Conservation (phyloP, 2,888 invertebrate genomes). For the Uropetala carovei region DNA sequence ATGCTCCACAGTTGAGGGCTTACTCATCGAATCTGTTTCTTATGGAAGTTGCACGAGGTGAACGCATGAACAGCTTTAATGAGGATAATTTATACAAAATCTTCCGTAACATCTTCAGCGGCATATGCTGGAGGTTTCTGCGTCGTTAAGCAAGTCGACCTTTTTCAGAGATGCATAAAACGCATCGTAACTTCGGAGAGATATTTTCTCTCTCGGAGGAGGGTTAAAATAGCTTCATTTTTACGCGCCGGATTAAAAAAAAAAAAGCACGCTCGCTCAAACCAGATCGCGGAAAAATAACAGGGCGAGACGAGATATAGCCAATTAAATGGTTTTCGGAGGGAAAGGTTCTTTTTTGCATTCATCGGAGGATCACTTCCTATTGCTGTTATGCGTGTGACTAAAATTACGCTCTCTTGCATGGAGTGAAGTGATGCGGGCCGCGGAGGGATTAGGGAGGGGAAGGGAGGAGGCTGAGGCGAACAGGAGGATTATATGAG, state of each 20-base stretch:
- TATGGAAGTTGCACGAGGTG: background rate
- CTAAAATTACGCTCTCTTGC: too few species aligned
- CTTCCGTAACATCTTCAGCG: background rate
- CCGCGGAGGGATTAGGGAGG: too few species aligned
- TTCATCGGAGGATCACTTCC: too few species aligned
- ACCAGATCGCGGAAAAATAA: background rate
- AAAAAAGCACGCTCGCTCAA: background rate
- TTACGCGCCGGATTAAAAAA: background rate
- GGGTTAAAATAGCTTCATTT: background rate
- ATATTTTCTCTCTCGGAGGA: background rate
- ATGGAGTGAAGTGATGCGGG: too few species aligned
- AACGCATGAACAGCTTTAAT: background rate
- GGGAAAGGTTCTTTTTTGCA: too few species aligned
- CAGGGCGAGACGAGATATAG: background rate
- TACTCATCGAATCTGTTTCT: background rate
- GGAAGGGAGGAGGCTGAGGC: too few species aligned
- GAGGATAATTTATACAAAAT: background rate
- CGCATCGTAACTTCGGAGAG: background rate
- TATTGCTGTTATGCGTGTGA: too few species aligned
- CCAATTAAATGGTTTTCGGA: background rate
- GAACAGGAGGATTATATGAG: too few species aligned
- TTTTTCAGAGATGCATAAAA: background rate
- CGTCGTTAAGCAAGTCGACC: constrained; percentile 29
- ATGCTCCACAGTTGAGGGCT: background rate
- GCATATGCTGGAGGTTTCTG: constrained; percentile 11